A percentile compares a stretch with the other conserved stretches of the same genome.
These are phyloP conservation scores for Mechanitis messenoides DNA, from an alignment of 2,888 invertebrate species.

Conservation along the genomic window DNA sequence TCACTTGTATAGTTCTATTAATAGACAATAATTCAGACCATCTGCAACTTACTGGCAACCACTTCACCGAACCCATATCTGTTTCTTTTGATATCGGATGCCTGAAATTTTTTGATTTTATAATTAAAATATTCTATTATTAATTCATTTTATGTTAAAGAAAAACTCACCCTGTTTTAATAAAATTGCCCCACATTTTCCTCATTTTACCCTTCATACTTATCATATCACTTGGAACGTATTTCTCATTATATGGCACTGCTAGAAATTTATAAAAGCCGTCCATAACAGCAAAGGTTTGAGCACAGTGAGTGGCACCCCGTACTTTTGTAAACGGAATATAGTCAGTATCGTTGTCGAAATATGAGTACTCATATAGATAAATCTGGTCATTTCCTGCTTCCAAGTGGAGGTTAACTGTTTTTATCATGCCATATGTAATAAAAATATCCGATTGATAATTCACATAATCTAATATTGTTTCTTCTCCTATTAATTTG, in stretches of 20 bases:
- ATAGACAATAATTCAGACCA: conserved; percentile 35
- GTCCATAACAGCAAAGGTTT: conserved; percentile 33
- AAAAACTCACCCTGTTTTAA: conserved; percentile 27
- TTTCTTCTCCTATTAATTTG: conserved; percentile 29
- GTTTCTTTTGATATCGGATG: conserved; percentile 49
- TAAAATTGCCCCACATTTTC: conserved; percentile 30
- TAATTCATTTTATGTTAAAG: background rate
- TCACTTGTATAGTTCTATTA: conserved; percentile 29
- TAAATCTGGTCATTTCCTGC: conserved; percentile 38
- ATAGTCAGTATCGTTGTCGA: conserved; percentile 34
- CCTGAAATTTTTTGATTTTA: conserved; percentile 33
- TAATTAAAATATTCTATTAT: conserved; percentile 4
- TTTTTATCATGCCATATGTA: conserved; percentile 35
- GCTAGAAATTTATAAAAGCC: conserved; percentile 11
- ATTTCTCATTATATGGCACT: conserved; percentile 32
- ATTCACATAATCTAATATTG: conserved; percentile 29
- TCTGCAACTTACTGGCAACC: conserved; percentile 10
- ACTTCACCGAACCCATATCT: conserved; percentile 37
- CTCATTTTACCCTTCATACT: conserved; percentile 35
- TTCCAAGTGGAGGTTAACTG: conserved; percentile 32
- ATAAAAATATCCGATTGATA: conserved; percentile 50
- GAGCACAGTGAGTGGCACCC: conserved; percentile 43
- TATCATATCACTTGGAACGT: conserved; percentile 31
- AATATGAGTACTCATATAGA: conserved; percentile 44
- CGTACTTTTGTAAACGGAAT: conserved; percentile 37